Percentiles rank a stretch among this genome's conserved stretches.
phyloP scores from a whole-genome alignment of 2,797 vertebrate species.

The Malacoctenus gilli region DNA sequence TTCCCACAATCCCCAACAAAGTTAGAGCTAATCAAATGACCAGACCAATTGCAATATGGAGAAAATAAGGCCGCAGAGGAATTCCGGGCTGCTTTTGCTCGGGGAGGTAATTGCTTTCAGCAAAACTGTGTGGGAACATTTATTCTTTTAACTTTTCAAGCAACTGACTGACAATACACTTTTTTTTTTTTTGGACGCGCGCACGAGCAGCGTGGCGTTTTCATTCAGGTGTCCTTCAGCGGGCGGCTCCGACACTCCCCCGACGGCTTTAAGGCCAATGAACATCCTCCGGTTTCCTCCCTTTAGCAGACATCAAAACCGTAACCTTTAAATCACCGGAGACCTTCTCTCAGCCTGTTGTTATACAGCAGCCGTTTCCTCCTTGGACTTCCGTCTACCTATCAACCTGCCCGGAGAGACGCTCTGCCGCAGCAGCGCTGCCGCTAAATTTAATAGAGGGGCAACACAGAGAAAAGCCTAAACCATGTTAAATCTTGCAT shows the following conservation, averaged over 20 bases:
- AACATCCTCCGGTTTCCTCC: constrained; percentile 54
- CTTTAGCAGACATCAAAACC: constrained; percentile 56
- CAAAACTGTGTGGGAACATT: no score
- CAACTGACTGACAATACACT: no score
- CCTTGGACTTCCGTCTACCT: constrained; percentile 51
- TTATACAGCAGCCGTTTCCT: constrained; percentile 52
- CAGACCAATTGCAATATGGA: no score
- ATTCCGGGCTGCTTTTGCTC: no score
- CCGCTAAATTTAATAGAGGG: constrained; percentile 59
- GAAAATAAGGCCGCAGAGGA: no score
- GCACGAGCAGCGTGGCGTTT: no score
- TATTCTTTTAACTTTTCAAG: no score
- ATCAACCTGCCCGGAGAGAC: constrained; percentile 49
- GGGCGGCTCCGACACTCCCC: constrained; percentile 26
- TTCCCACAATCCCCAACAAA: no score
- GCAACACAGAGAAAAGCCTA: constrained; percentile 58
- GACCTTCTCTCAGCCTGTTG: constrained; percentile 44
- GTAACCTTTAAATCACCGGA: constrained; percentile 67
- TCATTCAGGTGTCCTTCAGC: no score
- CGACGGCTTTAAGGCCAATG: constrained; percentile 32
- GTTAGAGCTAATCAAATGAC: no score
- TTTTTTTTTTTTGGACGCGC: no score
- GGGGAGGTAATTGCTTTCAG: no score
- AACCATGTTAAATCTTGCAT: constrained; percentile 55
- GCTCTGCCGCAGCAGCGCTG: constrained; percentile 13